Percentiles rank a stretch among this genome's conserved stretches.
Conservation (phyloP, 2,888 invertebrate species). For the Disparrhopalites patrizii region DNA sequence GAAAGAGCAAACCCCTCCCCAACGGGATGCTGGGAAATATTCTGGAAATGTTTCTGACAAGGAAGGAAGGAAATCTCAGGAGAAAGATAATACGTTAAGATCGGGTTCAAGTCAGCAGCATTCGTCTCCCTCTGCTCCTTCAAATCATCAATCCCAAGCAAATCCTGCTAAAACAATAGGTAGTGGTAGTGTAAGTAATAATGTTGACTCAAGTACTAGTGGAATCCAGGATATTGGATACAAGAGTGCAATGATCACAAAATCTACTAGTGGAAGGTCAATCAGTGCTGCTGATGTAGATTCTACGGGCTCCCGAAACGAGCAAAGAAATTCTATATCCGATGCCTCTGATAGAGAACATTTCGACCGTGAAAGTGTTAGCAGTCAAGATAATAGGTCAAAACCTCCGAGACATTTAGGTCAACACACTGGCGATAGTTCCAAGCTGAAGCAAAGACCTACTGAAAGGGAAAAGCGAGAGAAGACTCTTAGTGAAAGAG, state of each 20-base stretch:
- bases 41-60: not conserved
- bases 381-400: slow-evolving; percentile 21
- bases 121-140: not conserved
- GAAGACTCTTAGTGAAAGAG: slow-evolving; percentile 23
- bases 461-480: slow-evolving; percentile 13
- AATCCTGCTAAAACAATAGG: not conserved
- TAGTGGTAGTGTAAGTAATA: not conserved
- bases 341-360: slow-evolving; percentile 25
- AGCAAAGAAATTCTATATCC: slow-evolving; percentile 10
- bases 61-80: slow-evolving; percentile 19
- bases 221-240: not conserved
- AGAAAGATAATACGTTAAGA: slow-evolving; percentile 7
- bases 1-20: slow-evolving; percentile 23
- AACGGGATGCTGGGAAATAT: not conserved
- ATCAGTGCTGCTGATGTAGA: not conserved
- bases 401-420: slow-evolving; percentile 21
- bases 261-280: slow-evolving; percentile 15
- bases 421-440: slow-evolving; percentile 8
- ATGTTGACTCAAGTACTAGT: not conserved
- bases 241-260: slow-evolving; percentile 19
- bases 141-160: not conserved
- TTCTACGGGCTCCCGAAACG: not conserved
- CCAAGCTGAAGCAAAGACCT: slow-evolving; percentile 5
- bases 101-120: not conserved
- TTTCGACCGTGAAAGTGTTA: slow-evolving; percentile 21